Evolutionary conservation across 2,113 vertebrate species (phyloP).

Genomic region (Muscicapa adusta): DNA sequence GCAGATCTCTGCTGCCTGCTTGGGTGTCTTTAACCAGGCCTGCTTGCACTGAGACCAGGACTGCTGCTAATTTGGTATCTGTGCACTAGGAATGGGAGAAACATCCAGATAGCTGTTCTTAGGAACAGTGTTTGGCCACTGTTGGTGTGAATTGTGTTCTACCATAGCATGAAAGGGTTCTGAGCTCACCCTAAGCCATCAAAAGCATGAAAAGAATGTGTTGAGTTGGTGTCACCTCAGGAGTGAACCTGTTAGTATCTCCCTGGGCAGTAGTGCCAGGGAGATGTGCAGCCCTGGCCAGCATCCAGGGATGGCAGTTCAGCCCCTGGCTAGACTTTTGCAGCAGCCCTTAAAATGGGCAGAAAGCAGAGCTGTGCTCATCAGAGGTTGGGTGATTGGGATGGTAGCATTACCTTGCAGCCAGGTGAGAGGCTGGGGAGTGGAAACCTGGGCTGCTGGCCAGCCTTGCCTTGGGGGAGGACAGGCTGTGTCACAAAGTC

Average conservation of each 20-base stretch:
- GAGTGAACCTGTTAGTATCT: neutral
- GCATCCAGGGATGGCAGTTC: neutral
- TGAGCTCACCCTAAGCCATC: neutral
- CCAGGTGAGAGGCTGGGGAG: neutral
- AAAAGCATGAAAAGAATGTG: neutral
- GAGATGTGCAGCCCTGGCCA: neutral
- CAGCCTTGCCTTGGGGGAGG: neutral
- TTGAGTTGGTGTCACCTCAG: neutral
- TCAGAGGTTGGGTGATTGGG: neutral
- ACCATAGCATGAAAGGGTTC: neutral
- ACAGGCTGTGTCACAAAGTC: neutral
- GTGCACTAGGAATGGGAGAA: neutral
- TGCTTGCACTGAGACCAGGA: neutral
- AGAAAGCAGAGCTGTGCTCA: neutral
- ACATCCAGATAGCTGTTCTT: neutral
- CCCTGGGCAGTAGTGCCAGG: neutral
- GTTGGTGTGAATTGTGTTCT: rapidly evolving
- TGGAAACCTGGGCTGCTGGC: neutral
- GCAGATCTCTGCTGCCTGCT: neutral
- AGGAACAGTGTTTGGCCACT: neutral
- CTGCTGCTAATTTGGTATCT: neutral
- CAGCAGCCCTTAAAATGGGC: neutral
- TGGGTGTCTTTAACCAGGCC: neutral
- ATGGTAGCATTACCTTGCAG: neutral
- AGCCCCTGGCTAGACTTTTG: neutral